phyloP scores from a whole-genome alignment of 1,140 invertebrate species.

The Colletes gigas region DNA sequence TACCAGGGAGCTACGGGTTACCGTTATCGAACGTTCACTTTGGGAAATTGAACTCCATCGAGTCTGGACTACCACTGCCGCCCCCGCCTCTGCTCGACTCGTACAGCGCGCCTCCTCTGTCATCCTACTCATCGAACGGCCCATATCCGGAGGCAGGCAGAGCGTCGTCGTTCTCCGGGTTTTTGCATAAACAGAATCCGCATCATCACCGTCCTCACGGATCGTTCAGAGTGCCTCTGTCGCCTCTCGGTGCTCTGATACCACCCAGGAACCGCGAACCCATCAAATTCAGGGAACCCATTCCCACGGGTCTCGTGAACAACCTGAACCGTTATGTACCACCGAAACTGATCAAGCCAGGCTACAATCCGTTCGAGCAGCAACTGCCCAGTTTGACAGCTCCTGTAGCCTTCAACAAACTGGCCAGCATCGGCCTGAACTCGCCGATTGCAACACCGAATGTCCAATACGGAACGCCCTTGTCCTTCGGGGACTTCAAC shows the following conservation, averaged over 20 bases:
- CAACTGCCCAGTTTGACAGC: constrained; percentile 67
- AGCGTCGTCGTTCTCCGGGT: constrained; percentile 76
- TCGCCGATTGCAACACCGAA: constrained; percentile 74
- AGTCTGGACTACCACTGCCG: constrained; percentile 47
- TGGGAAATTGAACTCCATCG: constrained; percentile 51
- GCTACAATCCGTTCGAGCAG: constrained; percentile 52
- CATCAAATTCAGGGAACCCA: constrained; percentile 85
- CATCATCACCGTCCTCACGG: constrained; percentile 77
- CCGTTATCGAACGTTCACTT: constrained; percentile 44
- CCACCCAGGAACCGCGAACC: constrained; percentile 77
- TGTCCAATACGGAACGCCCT: constrained; percentile 75
- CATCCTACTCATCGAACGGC: constrained; percentile 78
- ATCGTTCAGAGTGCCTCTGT: constrained; percentile 80
- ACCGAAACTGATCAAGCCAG: constrained; percentile 54
- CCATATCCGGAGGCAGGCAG: constrained; percentile 82
- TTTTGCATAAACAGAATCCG: constrained; percentile 63
- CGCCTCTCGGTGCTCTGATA: constrained; percentile 70
- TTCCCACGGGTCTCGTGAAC: constrained; percentile 83
- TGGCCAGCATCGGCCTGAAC: constrained; percentile 9
- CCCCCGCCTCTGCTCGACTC: constrained; percentile 71
- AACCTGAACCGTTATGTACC: constrained; percentile 81
- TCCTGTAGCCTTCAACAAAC: constrained; percentile 67
- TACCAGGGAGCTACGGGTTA: constrained; percentile 46
- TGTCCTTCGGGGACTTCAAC: constrained; percentile 75
- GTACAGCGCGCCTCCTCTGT: constrained; percentile 80